Conservation (phyloP, 2,797 vertebrate genomes). For the Ctenopoma kingsleyae region DNA sequence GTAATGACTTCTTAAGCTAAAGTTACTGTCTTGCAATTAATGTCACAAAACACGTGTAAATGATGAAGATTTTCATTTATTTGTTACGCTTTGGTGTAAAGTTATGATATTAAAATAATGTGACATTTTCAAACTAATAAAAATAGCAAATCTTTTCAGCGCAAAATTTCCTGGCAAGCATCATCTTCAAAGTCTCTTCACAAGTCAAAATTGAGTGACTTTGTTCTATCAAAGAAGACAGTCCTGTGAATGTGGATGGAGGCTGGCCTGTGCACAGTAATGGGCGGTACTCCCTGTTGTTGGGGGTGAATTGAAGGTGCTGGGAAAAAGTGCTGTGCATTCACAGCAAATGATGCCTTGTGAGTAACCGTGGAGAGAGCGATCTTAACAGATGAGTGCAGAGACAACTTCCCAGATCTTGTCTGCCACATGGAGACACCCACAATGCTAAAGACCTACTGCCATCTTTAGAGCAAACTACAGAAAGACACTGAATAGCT, state of each 20-base stretch:
- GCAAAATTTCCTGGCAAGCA: constrained; percentile 18
- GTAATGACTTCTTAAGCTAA: background rate
- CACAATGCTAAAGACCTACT: constrained; percentile 69
- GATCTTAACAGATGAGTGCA: constrained; percentile 73
- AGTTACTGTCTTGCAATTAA: background rate
- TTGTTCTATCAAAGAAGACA: constrained; percentile 46
- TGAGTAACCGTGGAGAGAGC: constrained; percentile 72
- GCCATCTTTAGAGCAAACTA: constrained; percentile 68
- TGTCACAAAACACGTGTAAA: background rate
- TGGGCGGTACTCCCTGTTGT: constrained; percentile 71
- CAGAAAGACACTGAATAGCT: constrained; percentile 76
- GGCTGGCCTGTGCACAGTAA: constrained; percentile 63
- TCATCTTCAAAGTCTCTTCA: constrained; percentile 51
- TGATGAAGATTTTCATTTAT: background rate
- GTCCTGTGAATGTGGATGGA: constrained; percentile 59
- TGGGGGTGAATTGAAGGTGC: constrained; percentile 72
- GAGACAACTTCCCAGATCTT: constrained; percentile 76
- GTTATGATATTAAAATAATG: background rate
- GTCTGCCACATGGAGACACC: constrained; percentile 60
- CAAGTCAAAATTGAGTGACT: constrained; percentile 55
- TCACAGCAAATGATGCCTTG: constrained; percentile 71
- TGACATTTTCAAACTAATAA: background rate
- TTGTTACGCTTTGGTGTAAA: background rate
- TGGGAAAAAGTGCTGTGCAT: constrained; percentile 76
- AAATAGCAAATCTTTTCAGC: background rate